These are phyloP conservation scores for Xanthorhoe spadicearia DNA, from an alignment of 2,888 invertebrate genomes.

Conservation along the genomic window DNA sequence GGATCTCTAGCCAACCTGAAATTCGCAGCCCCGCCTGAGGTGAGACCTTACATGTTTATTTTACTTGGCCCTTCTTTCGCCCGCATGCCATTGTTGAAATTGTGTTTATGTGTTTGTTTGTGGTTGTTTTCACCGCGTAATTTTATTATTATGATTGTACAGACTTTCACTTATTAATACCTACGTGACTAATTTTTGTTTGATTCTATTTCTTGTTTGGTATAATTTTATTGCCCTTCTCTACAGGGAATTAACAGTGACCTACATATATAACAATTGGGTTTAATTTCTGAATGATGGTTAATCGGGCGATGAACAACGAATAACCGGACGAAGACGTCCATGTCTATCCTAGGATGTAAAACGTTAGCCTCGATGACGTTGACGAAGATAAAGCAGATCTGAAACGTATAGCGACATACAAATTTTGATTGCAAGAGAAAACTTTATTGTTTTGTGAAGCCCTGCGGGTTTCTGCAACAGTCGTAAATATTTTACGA, in stretches of 20 bases:
- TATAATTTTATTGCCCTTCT: constrained; percentile 10
- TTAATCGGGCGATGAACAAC: too few species aligned
- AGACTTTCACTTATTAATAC: constrained; percentile 24
- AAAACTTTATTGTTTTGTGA: not conserved
- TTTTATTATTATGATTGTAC: constrained; percentile 14
- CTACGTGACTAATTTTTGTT: constrained; percentile 31
- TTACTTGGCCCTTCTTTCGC: constrained; percentile 6
- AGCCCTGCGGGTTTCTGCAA: not conserved
- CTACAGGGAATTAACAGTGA: not conserved
- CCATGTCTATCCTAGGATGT: too few species aligned
- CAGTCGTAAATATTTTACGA: constrained; percentile 23
- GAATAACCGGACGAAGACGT: too few species aligned
- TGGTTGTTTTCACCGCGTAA: constrained; percentile 42
- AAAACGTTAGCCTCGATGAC: too few species aligned
- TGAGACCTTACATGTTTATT: constrained; percentile 51
- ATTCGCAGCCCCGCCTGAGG: constrained; percentile 90
- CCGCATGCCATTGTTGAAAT: constrained; percentile 9
- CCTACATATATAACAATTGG: too few species aligned
- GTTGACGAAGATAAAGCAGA: not conserved
- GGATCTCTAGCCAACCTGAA: constrained; percentile 96
- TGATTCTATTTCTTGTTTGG: constrained; percentile 13
- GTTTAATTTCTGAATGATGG: not conserved
- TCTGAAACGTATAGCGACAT: not conserved
- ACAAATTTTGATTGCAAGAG: not conserved
- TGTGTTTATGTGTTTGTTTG: constrained; percentile 23